Base-by-base conservation (phyloP, 2,113 vertebrate genomes). In the Misgurnus anguillicaudatus region DNA sequence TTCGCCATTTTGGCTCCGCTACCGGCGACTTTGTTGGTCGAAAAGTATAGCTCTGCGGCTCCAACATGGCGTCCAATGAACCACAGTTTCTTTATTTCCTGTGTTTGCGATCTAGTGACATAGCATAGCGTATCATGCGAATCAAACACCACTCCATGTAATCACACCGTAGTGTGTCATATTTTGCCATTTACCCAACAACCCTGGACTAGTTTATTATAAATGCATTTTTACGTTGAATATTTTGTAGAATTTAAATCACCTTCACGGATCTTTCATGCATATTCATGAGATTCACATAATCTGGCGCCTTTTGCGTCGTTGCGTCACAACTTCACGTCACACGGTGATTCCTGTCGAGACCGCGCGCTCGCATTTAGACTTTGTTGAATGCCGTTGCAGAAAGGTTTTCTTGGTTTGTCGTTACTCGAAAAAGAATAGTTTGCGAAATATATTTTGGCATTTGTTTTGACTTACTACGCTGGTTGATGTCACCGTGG, bases 311-410 rank as follows among this genome's bases (percentile, higher is more conserved):
- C 13, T 31, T 48, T 51, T 65, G 31, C 60, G 73, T 53, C 60
- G 6, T 75, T 64, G 60, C 74, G 74, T 76, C 74, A 76, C n/a
- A 8, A 11, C 4, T 51, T 64, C 48, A 61, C 74, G 74, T 76
- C 74, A 64, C 61, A 64, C 24, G 61, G 74, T 64, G 61, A 76
- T 51, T 76, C 39, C 58, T 64, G 47, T 76, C 0, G 60, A 76
- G 61, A 76, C 5, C 74, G 74, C 71, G 71, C 61, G 74, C 48
- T 51, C 48, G 9, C 9, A 13, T 13, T 51, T 13, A 57, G 11
- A 58, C 53, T 73, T 72, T 72, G 70, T 72, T 58, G 38, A 74
- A 61, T 47, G 21, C 58, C 21, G 72, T 74, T 74, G 72, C 73
- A 19, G 63, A 38, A 64, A 17, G 42, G 1, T 39, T 11, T 64